Conservation (phyloP, 2,888 invertebrate genomes). For the Blastobasis adustella region DNA sequence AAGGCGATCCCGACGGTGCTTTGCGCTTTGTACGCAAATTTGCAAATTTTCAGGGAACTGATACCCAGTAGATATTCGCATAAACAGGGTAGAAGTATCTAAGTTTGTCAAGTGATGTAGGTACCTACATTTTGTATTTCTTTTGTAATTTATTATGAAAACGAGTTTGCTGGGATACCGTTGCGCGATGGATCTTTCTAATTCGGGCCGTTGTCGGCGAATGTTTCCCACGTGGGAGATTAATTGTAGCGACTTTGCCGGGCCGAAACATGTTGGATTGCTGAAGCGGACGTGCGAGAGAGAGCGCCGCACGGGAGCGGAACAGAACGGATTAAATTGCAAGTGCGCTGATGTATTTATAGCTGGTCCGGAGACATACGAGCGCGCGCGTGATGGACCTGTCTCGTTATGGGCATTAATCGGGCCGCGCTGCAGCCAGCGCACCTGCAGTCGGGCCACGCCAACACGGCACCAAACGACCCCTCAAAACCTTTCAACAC, state of each 20-base stretch:
- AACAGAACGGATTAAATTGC: constrained; percentile 71
- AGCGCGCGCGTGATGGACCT: constrained; percentile 70
- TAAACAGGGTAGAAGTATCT: constrained; percentile 11
- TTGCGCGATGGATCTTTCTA: constrained; percentile 24
- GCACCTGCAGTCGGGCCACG: constrained; percentile 46
- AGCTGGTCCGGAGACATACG: constrained; percentile 71
- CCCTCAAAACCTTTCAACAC: not conserved
- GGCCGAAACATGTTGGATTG: constrained; percentile 33
- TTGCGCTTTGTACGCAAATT: constrained; percentile 55
- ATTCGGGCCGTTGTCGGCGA: constrained; percentile 40
- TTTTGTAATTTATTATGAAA: too few relatives aligned
- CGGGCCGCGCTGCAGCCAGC: constrained; percentile 61
- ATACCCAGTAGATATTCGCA: constrained; percentile 20
- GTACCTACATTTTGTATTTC: too few relatives aligned
- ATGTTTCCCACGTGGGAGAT: constrained; percentile 41
- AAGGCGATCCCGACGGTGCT: constrained; percentile 49
- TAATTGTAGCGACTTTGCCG: constrained; percentile 56
- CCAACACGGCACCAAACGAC: too few relatives aligned
- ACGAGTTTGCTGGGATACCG: too few relatives aligned
- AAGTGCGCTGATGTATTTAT: constrained; percentile 74
- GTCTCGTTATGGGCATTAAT: constrained; percentile 74
- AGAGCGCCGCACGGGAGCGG: constrained; percentile 50
- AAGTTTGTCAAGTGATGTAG: too few relatives aligned
- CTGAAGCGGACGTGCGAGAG: constrained; percentile 31
- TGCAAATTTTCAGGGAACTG: constrained; percentile 47